phyloP scores from a whole-genome alignment of 1,140 invertebrate genomes.

The Sitophilus oryzae region DNA sequence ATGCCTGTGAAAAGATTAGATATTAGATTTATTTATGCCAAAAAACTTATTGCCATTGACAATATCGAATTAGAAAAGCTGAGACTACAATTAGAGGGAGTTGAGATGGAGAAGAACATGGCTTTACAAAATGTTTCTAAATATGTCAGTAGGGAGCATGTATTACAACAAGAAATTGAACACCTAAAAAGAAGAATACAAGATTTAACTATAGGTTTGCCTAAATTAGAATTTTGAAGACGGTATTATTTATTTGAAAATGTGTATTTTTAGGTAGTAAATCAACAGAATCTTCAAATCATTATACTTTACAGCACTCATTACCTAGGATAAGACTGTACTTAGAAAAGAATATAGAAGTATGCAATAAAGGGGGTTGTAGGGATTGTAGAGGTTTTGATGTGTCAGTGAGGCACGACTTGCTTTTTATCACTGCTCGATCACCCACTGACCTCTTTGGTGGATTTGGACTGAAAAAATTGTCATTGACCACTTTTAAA shows the following conservation, averaged over 20 bases:
- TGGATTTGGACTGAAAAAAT: conserved; percentile 71
- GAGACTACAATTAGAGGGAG: conserved; percentile 47
- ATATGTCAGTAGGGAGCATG: conserved; percentile 37
- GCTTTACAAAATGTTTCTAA: conserved; percentile 45
- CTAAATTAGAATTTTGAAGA: background rate
- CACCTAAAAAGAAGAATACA: conserved; percentile 37
- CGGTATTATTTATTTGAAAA: too few species aligned
- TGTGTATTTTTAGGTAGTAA: conserved; percentile 16
- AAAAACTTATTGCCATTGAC: conserved; percentile 48
- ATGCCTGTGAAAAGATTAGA: conserved; percentile 59
- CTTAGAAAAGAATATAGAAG: conserved; percentile 57
- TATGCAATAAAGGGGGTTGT: conserved; percentile 63
- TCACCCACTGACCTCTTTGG: conserved; percentile 63
- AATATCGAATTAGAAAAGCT: conserved; percentile 50
- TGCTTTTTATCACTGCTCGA: conserved; percentile 64
- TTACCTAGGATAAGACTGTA: conserved; percentile 46
- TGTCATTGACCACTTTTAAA: conserved; percentile 60
- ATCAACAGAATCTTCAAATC: conserved; percentile 5
- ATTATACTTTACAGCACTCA: conserved; percentile 11
- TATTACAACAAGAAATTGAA: conserved; percentile 35
- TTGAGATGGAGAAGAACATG: conserved; percentile 45
- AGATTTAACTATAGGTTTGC: conserved; percentile 30
- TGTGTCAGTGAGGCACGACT: conserved; percentile 50
- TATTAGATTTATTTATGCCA: conserved; percentile 62
- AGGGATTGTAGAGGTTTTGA: conserved; percentile 73